These are phyloP conservation scores for Leptogaster cylindrica DNA, from an alignment of 2,888 invertebrate genomes.

Conservation along the genomic window DNA sequence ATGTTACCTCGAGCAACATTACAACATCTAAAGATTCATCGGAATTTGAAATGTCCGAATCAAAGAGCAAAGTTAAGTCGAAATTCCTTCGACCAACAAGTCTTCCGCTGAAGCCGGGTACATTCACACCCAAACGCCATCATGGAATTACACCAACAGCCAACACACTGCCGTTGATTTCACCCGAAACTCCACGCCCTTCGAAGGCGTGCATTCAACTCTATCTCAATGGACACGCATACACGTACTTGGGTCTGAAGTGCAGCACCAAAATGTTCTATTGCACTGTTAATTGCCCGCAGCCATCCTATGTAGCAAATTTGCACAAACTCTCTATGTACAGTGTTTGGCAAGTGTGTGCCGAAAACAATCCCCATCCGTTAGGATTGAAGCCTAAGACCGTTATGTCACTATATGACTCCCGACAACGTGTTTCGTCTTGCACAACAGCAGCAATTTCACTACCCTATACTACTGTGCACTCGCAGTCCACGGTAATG, in stretches of 20 bases:
- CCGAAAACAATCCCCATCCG: slow-evolving; percentile 72
- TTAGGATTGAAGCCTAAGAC: slow-evolving; percentile 72
- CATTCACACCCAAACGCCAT: slow-evolving; percentile 80
- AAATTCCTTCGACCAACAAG: slow-evolving; percentile 84
- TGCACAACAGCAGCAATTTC: slow-evolving; percentile 53
- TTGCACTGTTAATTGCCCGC: slow-evolving; percentile 91
- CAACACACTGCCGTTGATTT: slow-evolving; percentile 82
- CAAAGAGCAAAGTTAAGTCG: slow-evolving; percentile 53
- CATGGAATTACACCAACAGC: slow-evolving; percentile 83
- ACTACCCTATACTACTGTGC: slow-evolving; percentile 51
- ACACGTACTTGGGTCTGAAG: slow-evolving; percentile 88
- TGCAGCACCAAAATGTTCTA: slow-evolving; percentile 90
- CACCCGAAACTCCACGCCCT: slow-evolving; percentile 89
- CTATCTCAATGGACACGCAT: slow-evolving; percentile 88
- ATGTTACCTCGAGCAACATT: slow-evolving; percentile 44
- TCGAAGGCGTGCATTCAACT: slow-evolving; percentile 89
- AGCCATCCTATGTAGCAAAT: slow-evolving; percentile 92
- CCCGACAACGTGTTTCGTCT: slow-evolving; percentile 68
- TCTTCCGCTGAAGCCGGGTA: slow-evolving; percentile 82
- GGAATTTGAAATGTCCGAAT: slow-evolving; percentile 52
- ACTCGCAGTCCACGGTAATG: slow-evolving; percentile 57
- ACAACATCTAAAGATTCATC: slow-evolving; percentile 51
- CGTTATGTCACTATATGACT: slow-evolving; percentile 78
- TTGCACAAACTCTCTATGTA: slow-evolving; percentile 94
- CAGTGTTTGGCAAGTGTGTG: slow-evolving; percentile 89